A percentile compares a stretch with the other conserved stretches of the same genome.
phyloP scores from a whole-genome alignment of 1,140 invertebrate genomes.

The Proales similis region DNA sequence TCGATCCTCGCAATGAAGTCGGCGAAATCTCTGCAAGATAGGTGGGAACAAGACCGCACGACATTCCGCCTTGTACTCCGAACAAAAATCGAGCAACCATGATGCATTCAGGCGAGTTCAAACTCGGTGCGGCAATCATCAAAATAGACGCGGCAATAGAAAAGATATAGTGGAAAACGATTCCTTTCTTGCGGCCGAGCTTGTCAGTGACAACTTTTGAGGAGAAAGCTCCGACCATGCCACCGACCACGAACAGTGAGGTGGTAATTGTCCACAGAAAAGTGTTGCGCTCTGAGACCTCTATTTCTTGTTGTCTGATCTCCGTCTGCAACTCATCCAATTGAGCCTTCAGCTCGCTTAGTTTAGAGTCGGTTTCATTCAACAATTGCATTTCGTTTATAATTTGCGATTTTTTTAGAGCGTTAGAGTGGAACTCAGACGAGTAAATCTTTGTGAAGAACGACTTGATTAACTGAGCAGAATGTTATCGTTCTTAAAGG shows the following conservation, averaged over 20 bases:
- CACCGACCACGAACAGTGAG: constrained; percentile 27
- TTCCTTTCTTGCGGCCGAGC: constrained; percentile 23
- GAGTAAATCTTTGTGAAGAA: background rate
- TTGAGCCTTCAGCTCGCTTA: constrained; percentile 7
- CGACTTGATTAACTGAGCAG: constrained; percentile 3
- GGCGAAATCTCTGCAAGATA: constrained; percentile 81
- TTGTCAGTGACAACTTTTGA: constrained; percentile 21
- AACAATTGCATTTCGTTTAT: constrained; percentile 10
- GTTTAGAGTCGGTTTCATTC: constrained; percentile 24
- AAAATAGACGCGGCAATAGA: constrained; percentile 38
- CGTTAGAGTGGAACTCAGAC: background rate
- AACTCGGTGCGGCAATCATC: constrained; percentile 41
- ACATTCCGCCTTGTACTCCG: constrained; percentile 38
- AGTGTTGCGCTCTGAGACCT: background rate
- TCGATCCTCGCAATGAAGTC: constrained; percentile 66
- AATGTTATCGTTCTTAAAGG: background rate
- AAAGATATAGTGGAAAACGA: constrained; percentile 23
- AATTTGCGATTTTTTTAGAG: background rate
- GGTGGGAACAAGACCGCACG: constrained; percentile 69
- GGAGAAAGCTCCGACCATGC: constrained; percentile 30
- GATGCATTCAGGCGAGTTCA: constrained; percentile 13
- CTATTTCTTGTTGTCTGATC: background rate
- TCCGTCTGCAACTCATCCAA: background rate
- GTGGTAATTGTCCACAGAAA: background rate
- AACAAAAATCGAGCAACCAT: constrained; percentile 29